Evolutionary conservation across 2,888 invertebrate genomes (phyloP), one percentile per base, ranked within the genome.

Genomic region (Clepsis dumicolana): DNA sequence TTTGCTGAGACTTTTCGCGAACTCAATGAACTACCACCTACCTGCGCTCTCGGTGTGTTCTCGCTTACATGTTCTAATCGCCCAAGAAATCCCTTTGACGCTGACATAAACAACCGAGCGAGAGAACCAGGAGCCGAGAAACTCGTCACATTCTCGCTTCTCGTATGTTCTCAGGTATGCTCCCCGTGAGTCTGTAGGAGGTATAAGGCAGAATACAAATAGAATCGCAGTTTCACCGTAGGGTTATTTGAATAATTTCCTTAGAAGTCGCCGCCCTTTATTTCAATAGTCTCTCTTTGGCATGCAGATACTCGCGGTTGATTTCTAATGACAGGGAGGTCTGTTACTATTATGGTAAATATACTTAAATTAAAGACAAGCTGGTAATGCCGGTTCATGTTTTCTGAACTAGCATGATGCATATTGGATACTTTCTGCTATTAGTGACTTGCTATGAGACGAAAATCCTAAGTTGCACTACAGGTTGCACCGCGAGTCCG

Each of bases 211-310:
- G 18, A 54, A 62, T 54, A 32, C 59, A 59, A 62, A 52, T 57
- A 59, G 62, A 54, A 54, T 66, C 38, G 25, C 44, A 41, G 27
- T 54, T 56, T 56, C 56, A 21, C 56, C 56, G 16, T 44, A 66
- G 63, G 67, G 63, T 21, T 35, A 54, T 70, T 62, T 50, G 73
- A 72, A 73, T 73, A 73, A 70, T 70, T 71, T 72, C 73, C 68
- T 72, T 71, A 73, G 71, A 62, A 71, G 62, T 69, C 64, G 77
- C 88, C 86, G 88, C 85, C 82, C 80, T 85, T 84, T 72, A 88
- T 88, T 84, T 72, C 74, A 69, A 80, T 71, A 74, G 73, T 74
- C 77, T n/a, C n/a, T 48, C 50, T 44, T 62, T 32, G 53, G 61
- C 66, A 85, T 87, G 84, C 82, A 84, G 85, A 88, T 56, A 35